Evolutionary conservation across 1,140 invertebrate species (phyloP).

Genomic region (Rhagoletis pomonella): DNA sequence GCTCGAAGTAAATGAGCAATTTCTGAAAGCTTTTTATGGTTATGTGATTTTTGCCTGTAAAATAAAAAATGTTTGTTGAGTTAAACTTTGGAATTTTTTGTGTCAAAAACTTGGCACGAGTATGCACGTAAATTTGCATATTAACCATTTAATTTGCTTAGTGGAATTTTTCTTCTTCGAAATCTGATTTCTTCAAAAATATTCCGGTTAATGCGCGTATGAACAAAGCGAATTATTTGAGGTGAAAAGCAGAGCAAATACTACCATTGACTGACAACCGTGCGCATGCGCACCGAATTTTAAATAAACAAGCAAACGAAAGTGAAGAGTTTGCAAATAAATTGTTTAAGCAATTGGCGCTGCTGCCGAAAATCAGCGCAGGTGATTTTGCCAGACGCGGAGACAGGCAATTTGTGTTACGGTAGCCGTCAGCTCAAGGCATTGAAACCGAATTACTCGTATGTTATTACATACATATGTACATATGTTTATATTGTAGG

Average conservation of each 20-base stretch:
- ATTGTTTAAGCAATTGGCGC: conserved; percentile 4
- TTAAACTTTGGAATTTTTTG: background rate
- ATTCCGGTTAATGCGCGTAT: conserved; percentile 25
- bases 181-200: conserved; percentile 44
- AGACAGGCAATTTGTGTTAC: background rate
- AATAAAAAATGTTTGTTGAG: background rate
- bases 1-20: too few species aligned
- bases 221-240: background rate
- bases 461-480: background rate
- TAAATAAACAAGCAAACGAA: conserved; percentile 33
- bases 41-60: too few species aligned
- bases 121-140: background rate
- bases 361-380: conserved; percentile 27
- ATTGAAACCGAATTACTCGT: background rate
- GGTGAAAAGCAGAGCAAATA: conserved; percentile 35
- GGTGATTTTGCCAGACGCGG: background rate
- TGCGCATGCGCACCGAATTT: conserved; percentile 32
- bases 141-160: conserved; percentile 13
- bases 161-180: background rate
- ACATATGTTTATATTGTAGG: background rate
- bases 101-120: background rate
- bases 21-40: too few species aligned
- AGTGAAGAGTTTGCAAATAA: conserved; percentile 39
- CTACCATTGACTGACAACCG: background rate
- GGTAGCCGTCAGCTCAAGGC: background rate